Evolutionary conservation across 1,140 invertebrate genomes (phyloP).

Genomic region (Zaprionus davidi): DNA sequence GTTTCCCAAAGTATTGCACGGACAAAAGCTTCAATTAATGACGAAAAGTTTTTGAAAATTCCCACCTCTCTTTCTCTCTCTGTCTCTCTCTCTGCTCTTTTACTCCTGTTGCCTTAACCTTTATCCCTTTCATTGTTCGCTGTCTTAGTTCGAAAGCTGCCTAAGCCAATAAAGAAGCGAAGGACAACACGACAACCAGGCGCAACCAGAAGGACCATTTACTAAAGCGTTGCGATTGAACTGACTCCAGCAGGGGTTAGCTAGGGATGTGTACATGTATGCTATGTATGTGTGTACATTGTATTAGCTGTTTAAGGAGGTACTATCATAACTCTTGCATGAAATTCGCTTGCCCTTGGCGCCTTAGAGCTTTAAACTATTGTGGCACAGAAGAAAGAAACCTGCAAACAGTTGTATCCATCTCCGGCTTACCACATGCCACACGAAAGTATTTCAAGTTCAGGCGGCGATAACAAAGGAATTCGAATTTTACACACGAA

Average conservation of each 20-base stretch:
- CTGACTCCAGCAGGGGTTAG: neutral
- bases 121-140: slow-evolving; percentile 59
- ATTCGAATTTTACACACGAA: slow-evolving; percentile 64
- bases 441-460: slow-evolving; percentile 6
- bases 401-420: neutral
- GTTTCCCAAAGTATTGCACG: slow-evolving; percentile 29
- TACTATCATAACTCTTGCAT: slow-evolving; percentile 1
- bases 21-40: slow-evolving; percentile 74
- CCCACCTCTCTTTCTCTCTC: slow-evolving; percentile 17
- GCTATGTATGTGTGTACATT: slow-evolving; percentile 6
- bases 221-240: slow-evolving; percentile 57
- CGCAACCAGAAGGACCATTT: slow-evolving; percentile 44
- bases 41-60: slow-evolving; percentile 62
- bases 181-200: slow-evolving; percentile 28
- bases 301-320: neutral
- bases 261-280: neutral
- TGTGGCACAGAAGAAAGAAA: neutral
- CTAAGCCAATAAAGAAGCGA: slow-evolving; percentile 69
- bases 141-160: slow-evolving; percentile 56
- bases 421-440: neutral
- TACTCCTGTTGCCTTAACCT: slow-evolving; percentile 66
- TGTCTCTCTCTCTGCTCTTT: neutral
- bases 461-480: neutral
- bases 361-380: neutral
- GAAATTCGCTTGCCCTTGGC: neutral